Evolutionary conservation across 1,140 invertebrate genomes (phyloP).

Genomic region (Carcinoscorpius rotundicauda): DNA sequence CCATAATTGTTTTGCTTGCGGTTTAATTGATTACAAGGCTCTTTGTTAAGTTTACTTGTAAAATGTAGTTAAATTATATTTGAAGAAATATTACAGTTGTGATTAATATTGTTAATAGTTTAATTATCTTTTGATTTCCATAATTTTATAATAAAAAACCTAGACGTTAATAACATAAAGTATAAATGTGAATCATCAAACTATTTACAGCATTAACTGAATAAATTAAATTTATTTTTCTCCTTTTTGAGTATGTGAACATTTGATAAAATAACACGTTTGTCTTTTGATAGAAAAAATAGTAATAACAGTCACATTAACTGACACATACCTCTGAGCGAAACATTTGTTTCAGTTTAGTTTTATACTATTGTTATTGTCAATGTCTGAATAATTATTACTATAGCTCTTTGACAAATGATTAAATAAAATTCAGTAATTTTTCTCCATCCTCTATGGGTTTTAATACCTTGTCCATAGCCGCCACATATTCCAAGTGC

Average conservation of each 20-base stretch:
- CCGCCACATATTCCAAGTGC: neutral
- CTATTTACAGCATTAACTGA: too few relatives aligned
- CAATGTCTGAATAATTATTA: too few relatives aligned
- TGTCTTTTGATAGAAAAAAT: too few relatives aligned
- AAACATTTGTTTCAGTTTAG: too few relatives aligned
- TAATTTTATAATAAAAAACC: neutral
- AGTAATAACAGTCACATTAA: too few relatives aligned
- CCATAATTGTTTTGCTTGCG: neutral
- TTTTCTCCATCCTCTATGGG: neutral
- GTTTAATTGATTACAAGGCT: neutral
- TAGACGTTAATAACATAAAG: neutral
- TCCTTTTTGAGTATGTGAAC: too few relatives aligned
- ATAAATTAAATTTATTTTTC: too few relatives aligned
- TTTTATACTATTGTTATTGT: too few relatives aligned
- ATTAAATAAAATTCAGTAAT: neutral
- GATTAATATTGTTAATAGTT: neutral
- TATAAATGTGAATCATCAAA: too few relatives aligned
- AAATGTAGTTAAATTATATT: neutral
- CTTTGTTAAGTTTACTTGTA: neutral
- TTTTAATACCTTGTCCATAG: neutral
- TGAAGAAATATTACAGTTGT: neutral
- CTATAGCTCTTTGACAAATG: neutral
- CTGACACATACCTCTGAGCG: too few relatives aligned
- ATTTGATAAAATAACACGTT: too few relatives aligned
- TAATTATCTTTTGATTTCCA: slow-evolving; percentile 4